Base-by-base conservation (phyloP, 2,888 invertebrate species). In the Rhagonycha fulva region DNA sequence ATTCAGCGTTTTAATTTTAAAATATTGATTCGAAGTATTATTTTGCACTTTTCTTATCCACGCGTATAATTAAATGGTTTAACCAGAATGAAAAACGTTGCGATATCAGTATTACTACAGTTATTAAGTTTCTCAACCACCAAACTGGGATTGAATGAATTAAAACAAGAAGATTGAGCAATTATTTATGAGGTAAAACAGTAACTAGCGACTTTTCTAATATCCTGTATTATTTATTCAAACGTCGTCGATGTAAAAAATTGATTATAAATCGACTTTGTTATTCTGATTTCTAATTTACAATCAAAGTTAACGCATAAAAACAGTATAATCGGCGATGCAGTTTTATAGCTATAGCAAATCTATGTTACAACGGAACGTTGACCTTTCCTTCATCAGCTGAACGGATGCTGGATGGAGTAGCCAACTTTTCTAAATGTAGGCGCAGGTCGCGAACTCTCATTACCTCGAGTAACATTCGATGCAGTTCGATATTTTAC, bases 321-420 rank as follows among this genome's bases (percentile, higher is more conserved):
- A 63, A 63, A 24, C 63, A 63, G 63, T 23, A 24, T 63, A 32
- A 32, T 32, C n/a, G 32, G 12, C 12, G 69, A 24, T 73, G 73
- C 69, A 67, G 68, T 70, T 76, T 71, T 68, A 71, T 71, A 68
- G 76, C 71, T 70, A 32, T 74, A 70, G 67, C 70, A 74, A 76
- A 76, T 74, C 70, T 76, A 73, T 74, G 71, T 63, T 76, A 76
- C 70, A 71, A 68, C 70, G 71, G 76, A 67, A 74, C 76, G 74
- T 76, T 76, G 76, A 76, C 73, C 76, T 62, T 71, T 70, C 19
- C 68, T 68, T 70, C 32, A 74, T 76, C 74, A 76, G 76, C 70
- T 74, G 73, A 74, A 70, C 73, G 76, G 71, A 74, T 76, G 76
- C 76, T 76, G 76, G 47, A 73, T 74, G 76, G 73, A 73, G 68